Percentiles rank a stretch among this genome's conserved stretches.
phyloP scores from a whole-genome alignment of 2,113 vertebrate species.

The Hemiprocne comata region DNA sequence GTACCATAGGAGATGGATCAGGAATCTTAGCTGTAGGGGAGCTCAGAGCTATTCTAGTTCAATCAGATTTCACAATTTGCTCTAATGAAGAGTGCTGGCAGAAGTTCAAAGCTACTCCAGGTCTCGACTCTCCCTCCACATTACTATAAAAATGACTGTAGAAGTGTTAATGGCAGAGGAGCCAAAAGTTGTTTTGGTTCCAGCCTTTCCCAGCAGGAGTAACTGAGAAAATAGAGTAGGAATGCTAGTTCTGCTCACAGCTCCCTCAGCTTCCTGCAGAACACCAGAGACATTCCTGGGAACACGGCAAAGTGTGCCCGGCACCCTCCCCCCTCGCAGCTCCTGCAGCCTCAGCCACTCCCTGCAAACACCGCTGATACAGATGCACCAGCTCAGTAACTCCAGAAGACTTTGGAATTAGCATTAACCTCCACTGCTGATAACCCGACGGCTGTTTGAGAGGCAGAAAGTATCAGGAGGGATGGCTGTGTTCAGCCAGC shows the following conservation, averaged over 20 bases:
- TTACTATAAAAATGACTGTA: conserved; percentile 53
- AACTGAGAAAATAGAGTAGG: conserved; percentile 51
- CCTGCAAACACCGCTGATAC: not conserved
- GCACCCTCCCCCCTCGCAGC: not conserved
- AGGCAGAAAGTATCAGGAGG: conserved; percentile 72
- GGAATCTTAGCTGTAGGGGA: conserved; percentile 39
- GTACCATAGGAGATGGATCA: not conserved
- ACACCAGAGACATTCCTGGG: not conserved
- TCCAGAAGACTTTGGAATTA: conserved; percentile 55
- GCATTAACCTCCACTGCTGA: conserved; percentile 58
- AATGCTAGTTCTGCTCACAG: conserved; percentile 36
- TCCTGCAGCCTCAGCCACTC: not conserved
- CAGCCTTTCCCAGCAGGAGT: conserved; percentile 53
- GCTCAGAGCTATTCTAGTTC: conserved; percentile 60
- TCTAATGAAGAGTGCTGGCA: conserved; percentile 58
- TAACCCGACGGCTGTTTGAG: conserved; percentile 59
- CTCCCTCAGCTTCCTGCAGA: conserved; percentile 22
- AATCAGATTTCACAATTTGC: conserved; percentile 61
- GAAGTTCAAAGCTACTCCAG: conserved; percentile 56
- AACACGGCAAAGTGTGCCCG: not conserved
- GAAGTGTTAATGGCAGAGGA: conserved; percentile 61
- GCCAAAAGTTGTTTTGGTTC: conserved; percentile 59
- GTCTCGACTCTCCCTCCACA: conserved; percentile 46
- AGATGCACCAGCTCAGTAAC: not conserved
- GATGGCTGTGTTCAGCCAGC: conserved; percentile 65